Evolutionary conservation across 1,140 invertebrate genomes (phyloP).

Genomic region (Campoletis sonorensis): DNA sequence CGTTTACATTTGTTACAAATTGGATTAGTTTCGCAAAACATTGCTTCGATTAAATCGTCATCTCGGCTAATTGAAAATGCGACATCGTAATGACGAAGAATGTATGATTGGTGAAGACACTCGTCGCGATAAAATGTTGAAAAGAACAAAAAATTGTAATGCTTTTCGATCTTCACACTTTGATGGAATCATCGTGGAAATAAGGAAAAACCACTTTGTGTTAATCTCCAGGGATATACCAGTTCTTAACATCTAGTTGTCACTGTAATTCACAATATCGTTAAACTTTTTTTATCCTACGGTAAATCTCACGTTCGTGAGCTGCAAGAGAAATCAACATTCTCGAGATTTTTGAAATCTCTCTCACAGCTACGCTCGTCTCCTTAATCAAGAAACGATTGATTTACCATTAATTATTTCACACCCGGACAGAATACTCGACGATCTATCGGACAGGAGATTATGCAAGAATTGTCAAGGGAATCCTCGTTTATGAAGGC

Average conservation of each 20-base stretch:
- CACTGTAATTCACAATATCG: not conserved
- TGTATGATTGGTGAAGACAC: not conserved
- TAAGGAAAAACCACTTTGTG: not conserved
- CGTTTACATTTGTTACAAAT: not conserved
- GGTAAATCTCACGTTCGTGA: not conserved
- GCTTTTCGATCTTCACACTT: not conserved
- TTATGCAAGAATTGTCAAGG: slow-evolving; percentile 86
- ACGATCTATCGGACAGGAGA: slow-evolving; percentile 89
- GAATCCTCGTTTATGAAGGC: slow-evolving; percentile 85
- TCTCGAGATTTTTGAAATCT: not conserved
- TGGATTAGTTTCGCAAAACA: not conserved
- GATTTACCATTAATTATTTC: slow-evolving; percentile 30
- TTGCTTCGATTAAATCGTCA: not conserved
- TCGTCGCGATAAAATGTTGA: not conserved
- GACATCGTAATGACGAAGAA: not conserved
- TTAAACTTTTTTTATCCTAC: not conserved
- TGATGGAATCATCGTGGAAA: not conserved
- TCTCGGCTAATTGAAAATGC: no score
- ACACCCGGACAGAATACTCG: slow-evolving; percentile 77
- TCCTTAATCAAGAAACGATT: not conserved
- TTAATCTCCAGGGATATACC: not conserved
- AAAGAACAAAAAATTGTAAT: not conserved
- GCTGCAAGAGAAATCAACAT: not conserved
- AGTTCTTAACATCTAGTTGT: not conserved
- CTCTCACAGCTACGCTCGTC: not conserved